phyloP scores from a whole-genome alignment of 2,797 vertebrate genomes.

The Gambelia wislizenii region DNA sequence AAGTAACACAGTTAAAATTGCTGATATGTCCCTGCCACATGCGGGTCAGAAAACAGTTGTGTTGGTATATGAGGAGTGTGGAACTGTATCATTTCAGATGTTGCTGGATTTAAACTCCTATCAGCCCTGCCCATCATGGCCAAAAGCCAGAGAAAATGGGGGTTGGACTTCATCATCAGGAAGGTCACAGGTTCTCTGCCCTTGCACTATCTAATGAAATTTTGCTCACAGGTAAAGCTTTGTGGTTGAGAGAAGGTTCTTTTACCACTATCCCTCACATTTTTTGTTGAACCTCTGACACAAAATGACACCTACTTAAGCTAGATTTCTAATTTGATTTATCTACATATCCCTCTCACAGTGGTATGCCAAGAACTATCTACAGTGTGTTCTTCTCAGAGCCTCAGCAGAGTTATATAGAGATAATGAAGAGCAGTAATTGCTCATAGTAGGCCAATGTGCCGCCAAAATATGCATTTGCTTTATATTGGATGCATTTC shows the following conservation, averaged over 20 bases:
- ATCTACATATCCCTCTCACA: background rate
- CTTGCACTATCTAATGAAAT: conserved; percentile 22
- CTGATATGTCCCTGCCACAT: background rate
- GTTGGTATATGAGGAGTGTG: background rate
- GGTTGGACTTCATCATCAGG: background rate
- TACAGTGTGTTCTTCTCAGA: background rate
- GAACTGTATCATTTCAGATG: background rate
- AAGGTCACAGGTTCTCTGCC: background rate
- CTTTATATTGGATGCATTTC: background rate
- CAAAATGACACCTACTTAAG: background rate
- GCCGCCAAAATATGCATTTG: conserved; percentile 31
- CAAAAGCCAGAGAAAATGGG: background rate
- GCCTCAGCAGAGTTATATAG: background rate
- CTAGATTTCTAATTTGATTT: background rate
- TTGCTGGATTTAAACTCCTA: background rate
- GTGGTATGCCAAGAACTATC: background rate
- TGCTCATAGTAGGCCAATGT: background rate
- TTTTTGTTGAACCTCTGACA: background rate
- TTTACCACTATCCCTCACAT: background rate
- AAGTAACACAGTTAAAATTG: background rate
- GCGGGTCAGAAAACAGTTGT: conserved; percentile 21
- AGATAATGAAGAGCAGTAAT: conserved; percentile 18
- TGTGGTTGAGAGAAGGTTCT: background rate
- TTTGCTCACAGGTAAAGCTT: conserved; percentile 3
- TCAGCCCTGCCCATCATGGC: background rate